phyloP scores from a whole-genome alignment of 2,797 vertebrate species.

The Phoeniculus purpureus region DNA sequence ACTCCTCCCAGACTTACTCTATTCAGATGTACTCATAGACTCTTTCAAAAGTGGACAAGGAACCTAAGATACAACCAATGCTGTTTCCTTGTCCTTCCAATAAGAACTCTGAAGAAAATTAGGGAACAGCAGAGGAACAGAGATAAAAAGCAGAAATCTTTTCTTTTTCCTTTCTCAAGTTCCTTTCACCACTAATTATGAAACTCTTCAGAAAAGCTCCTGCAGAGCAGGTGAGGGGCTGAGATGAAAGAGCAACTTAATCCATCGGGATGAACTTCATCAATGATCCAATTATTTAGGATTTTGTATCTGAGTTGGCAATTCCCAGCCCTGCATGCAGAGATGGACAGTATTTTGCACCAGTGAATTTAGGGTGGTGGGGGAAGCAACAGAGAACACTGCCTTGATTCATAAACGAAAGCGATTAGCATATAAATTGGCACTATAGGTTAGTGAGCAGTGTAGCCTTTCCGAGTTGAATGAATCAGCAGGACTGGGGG shows the following conservation, averaged over 20 bases:
- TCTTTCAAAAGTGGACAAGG: neutral
- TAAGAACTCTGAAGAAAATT: neutral
- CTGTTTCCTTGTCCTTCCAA: neutral
- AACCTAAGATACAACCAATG: neutral
- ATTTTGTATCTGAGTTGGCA: constrained; percentile 13
- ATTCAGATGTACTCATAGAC: neutral
- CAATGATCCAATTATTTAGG: constrained; percentile 61
- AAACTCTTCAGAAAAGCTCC: constrained; percentile 7
- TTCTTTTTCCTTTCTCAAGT: neutral
- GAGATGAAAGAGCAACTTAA: constrained; percentile 44
- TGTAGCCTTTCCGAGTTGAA: neutral
- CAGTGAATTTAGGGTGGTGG: neutral
- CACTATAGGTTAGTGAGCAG: constrained; percentile 10
- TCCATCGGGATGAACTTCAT: constrained; percentile 28
- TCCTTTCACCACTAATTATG: neutral
- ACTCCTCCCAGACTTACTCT: neutral
- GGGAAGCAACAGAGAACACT: neutral
- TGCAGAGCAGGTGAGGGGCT: constrained; percentile 23
- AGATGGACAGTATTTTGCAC: neutral
- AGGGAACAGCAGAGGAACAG: neutral
- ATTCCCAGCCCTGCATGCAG: neutral
- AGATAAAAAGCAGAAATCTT: neutral
- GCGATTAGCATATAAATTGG: constrained; percentile 74
- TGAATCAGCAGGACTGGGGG: constrained; percentile 16
- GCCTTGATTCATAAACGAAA: constrained; percentile 54